A percentile compares a stretch with the other conserved stretches of the same genome.
phyloP scores from a whole-genome alignment of 2,113 vertebrate genomes.

The Regulus satrapa region DNA sequence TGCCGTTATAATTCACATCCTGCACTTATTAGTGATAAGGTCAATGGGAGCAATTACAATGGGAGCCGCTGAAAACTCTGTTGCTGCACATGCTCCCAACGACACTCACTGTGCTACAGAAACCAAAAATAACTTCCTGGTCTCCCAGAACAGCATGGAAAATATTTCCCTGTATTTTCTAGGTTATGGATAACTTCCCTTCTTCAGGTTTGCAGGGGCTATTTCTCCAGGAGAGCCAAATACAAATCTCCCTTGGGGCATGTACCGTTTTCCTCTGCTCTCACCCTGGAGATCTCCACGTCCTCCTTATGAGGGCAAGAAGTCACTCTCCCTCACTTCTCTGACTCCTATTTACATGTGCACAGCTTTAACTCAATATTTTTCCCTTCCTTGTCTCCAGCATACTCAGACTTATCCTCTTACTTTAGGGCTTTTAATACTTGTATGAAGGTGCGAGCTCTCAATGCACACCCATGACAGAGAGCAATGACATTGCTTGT shows the following conservation, averaged over 20 bases:
- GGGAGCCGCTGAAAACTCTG: slow-evolving; percentile 40
- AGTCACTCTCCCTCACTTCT: background rate
- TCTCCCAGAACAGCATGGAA: slow-evolving; percentile 5
- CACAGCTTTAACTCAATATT: background rate
- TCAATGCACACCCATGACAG: background rate
- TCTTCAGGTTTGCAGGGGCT: background rate
- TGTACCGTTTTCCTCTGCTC: background rate
- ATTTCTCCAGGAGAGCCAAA: background rate
- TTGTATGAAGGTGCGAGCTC: background rate
- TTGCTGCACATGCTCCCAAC: slow-evolving; percentile 18
- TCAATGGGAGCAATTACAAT: slow-evolving; percentile 58
- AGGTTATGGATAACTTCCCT: slow-evolving; percentile 50
- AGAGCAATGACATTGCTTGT: background rate
- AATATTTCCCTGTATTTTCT: slow-evolving; percentile 54
- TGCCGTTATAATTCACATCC: slow-evolving; percentile 49
- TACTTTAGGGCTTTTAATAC: background rate
- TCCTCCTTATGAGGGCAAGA: background rate
- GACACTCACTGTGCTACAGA: slow-evolving; percentile 28
- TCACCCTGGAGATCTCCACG: background rate
- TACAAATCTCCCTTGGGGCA: background rate
- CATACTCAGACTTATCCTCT: background rate
- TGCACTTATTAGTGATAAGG: slow-evolving; percentile 45
- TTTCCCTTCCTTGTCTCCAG: background rate
- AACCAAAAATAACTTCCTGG: slow-evolving; percentile 67
- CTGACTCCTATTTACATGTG: background rate